Conservation (phyloP, 2,113 vertebrate species). For the Smithornis capensis region DNA sequence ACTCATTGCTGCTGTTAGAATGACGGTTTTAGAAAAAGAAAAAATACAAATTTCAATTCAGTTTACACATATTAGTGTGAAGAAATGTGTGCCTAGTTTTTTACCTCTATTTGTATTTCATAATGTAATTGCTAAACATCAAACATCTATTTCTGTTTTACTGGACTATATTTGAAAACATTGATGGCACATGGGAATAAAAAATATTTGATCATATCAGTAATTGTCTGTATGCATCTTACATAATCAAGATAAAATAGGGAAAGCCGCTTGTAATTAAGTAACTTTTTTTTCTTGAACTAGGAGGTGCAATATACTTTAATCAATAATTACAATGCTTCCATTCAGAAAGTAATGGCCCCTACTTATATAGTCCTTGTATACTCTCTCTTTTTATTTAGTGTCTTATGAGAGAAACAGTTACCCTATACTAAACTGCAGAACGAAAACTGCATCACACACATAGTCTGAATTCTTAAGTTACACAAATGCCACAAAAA, state of each 20-base stretch:
- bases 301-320: not conserved
- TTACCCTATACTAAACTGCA: not conserved
- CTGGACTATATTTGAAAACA: not conserved
- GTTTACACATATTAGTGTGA: not conserved
- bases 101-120: not conserved
- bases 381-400: not conserved
- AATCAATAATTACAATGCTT: not conserved
- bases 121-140: not conserved
- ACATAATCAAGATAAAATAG: not conserved
- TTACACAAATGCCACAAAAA: not conserved
- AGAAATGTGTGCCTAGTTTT: not conserved
- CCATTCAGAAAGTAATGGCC: not conserved
- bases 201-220: not conserved
- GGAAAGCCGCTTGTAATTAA: not conserved
- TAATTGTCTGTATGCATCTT: not conserved
- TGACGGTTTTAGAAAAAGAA: not conserved
- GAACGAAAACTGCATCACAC: not conserved
- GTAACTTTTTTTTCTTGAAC: not conserved
- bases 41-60: not conserved
- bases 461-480: not conserved
- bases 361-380: not conserved
- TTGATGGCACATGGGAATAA: not conserved
- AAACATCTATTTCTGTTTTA: not conserved
- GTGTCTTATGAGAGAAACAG: not conserved
- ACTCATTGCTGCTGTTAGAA: not conserved